Evolutionary conservation across 2,113 vertebrate genomes (phyloP).

Genomic region (Pongo abelii): DNA sequence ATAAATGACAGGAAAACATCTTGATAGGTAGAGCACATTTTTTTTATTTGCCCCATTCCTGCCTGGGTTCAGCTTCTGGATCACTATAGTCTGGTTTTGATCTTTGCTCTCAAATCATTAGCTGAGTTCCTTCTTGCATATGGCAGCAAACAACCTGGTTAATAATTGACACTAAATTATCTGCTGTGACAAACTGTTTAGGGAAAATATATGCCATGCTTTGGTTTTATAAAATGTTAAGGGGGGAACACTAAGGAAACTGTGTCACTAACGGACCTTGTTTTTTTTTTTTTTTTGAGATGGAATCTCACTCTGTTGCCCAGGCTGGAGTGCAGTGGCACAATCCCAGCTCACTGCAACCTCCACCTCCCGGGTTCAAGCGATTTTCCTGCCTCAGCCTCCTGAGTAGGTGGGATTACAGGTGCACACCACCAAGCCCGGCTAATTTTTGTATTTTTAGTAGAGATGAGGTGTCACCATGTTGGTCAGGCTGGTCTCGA

Average conservation of each 20-base stretch:
- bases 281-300: too few relatives aligned
- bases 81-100: neutral
- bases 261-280: neutral
- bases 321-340: too few relatives aligned
- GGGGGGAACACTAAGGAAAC: neutral
- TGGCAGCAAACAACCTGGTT: neutral
- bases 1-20: neutral
- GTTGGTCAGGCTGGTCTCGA: too few relatives aligned
- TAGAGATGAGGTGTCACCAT: too few relatives aligned
- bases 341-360: too few relatives aligned
- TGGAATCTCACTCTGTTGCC: too few relatives aligned
- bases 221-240: neutral
- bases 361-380: too few relatives aligned
- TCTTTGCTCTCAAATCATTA: neutral
- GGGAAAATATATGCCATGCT: neutral
- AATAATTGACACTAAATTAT: slow-evolving; percentile 42
- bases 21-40: neutral
- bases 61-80: neutral
- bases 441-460: too few relatives aligned
- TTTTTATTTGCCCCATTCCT: neutral
- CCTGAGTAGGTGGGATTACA: too few relatives aligned
- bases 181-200: neutral
- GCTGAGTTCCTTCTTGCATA: neutral
- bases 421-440: rapidly evolving
- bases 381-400: too few relatives aligned